Evolutionary conservation across 2,888 invertebrate genomes (phyloP).

Genomic region (Aporophyla lueneburgensis): DNA sequence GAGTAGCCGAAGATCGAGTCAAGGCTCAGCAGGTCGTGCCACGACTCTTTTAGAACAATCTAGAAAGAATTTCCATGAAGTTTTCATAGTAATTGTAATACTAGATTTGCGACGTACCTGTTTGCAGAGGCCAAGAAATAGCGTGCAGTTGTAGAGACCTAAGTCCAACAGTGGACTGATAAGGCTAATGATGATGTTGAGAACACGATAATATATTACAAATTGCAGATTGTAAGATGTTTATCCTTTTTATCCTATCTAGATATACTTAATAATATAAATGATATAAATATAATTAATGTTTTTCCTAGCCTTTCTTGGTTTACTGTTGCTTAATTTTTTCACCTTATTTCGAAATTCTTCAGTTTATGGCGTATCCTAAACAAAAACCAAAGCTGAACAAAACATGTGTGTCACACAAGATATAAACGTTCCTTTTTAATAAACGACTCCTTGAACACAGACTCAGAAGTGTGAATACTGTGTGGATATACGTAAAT

Average conservation of each 20-base stretch:
- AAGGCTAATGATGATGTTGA: background rate
- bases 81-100: too few species aligned
- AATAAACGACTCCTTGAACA: slow-evolving; percentile 10
- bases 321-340: background rate
- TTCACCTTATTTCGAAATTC: background rate
- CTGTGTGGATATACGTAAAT: slow-evolving; percentile 16
- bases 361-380: background rate
- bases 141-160: too few species aligned
- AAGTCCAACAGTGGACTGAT: too few species aligned
- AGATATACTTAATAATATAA: too few species aligned
- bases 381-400: too few species aligned
- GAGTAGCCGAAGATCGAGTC: background rate
- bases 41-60: too few species aligned
- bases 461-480: background rate
- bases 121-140: too few species aligned
- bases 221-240: background rate
- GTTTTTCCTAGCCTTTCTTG: too few species aligned
- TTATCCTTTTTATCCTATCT: background rate
- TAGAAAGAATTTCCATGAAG: too few species aligned
- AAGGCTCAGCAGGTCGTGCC: too few species aligned
- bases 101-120: too few species aligned
- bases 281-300: too few species aligned
- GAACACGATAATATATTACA: background rate
- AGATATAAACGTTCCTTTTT: background rate
- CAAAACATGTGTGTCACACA: background rate